phyloP scores from a whole-genome alignment of 2,888 invertebrate species.

The Carpatolechia fugitivella region DNA sequence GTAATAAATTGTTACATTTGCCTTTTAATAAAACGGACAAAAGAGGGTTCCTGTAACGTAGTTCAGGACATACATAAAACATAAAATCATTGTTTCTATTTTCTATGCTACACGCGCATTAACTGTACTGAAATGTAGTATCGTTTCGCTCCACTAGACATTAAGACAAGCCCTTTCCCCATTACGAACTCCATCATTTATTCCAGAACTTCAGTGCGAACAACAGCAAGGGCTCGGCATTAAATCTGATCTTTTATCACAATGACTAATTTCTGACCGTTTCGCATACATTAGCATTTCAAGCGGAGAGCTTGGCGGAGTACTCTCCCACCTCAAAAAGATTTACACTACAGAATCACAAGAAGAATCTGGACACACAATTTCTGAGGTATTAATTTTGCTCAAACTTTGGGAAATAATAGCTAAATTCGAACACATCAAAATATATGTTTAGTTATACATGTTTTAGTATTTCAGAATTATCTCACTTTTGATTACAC shows the following conservation, averaged over 20 bases:
- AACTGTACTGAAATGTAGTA: not conserved
- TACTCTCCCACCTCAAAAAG: not conserved
- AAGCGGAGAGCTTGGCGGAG: constrained; percentile 33
- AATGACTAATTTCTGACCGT: constrained; percentile 52
- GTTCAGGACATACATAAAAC: no score
- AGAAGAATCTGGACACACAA: no score
- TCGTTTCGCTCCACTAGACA: not conserved
- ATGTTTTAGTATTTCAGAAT: no score
- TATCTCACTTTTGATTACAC: no score
- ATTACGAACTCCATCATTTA: not conserved
- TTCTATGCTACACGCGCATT: not conserved
- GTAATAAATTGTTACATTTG: no score
- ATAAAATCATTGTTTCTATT: no score
- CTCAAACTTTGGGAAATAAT: no score
- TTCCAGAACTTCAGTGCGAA: constrained; percentile 1
- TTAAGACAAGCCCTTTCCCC: not conserved
- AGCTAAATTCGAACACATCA: no score
- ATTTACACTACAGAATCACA: not conserved
- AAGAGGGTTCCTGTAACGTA: no score
- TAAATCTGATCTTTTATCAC: constrained; percentile 32
- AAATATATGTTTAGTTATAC: no score
- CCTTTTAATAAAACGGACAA: no score
- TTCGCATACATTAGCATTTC: constrained; percentile 62
- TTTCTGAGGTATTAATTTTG: no score
- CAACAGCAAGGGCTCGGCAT: not conserved